These are phyloP conservation scores for Unio delphinus DNA, from an alignment of 2,888 invertebrate genomes.

Conservation along the genomic window DNA sequence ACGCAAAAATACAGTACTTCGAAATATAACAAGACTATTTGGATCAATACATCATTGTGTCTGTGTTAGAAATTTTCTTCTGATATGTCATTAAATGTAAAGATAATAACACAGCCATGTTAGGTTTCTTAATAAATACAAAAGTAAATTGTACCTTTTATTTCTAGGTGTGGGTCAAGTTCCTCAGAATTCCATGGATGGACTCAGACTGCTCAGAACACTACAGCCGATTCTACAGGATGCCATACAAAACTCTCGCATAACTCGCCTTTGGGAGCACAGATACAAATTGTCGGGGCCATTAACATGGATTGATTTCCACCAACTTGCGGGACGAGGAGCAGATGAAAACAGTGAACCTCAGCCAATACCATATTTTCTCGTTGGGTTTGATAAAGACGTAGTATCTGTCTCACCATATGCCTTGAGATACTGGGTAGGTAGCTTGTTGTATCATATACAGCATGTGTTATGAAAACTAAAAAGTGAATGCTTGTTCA, in stretches of 20 bases:
- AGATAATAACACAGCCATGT: not conserved
- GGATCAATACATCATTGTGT: too few species aligned
- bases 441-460: slow-evolving; percentile 11
- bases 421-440: slow-evolving; percentile 90
- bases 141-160: not conserved
- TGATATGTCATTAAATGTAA: not conserved
- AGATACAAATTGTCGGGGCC: slow-evolving; percentile 94
- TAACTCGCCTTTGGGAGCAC: slow-evolving; percentile 89
- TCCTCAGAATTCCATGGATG: slow-evolving; percentile 85
- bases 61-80: not conserved
- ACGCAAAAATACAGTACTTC: too few species aligned
- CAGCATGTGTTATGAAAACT: too few species aligned
- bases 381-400: slow-evolving; percentile 95
- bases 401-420: slow-evolving; percentile 96
- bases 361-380: slow-evolving; percentile 94
- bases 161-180: slow-evolving; percentile 52
- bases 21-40: too few species aligned
- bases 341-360: slow-evolving; percentile 95
- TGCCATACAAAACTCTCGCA: slow-evolving; percentile 90
- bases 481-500: too few species aligned
- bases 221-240: slow-evolving; percentile 94
- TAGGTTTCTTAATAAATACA: not conserved
- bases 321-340: slow-evolving; percentile 91
- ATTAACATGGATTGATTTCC: slow-evolving; percentile 98
- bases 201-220: slow-evolving; percentile 90